A percentile compares a stretch with the other conserved stretches of the same genome.
phyloP scores from a whole-genome alignment of 2,888 invertebrate genomes.

The Furcula furcula region DNA sequence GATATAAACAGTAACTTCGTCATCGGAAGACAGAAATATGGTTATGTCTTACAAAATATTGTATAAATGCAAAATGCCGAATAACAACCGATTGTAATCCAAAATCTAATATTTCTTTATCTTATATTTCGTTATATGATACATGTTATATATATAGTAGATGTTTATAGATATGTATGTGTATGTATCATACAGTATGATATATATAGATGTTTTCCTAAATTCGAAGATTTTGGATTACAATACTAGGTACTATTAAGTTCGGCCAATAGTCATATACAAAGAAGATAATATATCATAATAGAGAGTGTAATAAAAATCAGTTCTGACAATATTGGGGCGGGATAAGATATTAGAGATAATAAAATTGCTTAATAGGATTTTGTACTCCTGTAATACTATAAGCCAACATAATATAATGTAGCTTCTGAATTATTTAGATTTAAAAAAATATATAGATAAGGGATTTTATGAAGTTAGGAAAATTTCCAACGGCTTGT shows the following conservation, averaged over 20 bases:
- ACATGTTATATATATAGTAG: too few species aligned
- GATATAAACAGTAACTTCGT: conserved; percentile 6
- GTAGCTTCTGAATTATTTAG: not conserved
- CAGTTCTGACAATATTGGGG: not conserved
- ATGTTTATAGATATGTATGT: too few species aligned
- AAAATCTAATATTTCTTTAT: too few species aligned
- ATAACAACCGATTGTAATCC: too few species aligned
- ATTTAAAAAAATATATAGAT: not conserved
- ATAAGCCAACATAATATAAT: conserved; percentile 4
- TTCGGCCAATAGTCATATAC: too few species aligned
- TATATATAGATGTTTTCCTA: too few species aligned
- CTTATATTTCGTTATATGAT: too few species aligned
- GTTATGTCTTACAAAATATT: conserved; percentile 32
- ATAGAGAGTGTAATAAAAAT: conserved; percentile 5
- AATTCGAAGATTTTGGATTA: too few species aligned
- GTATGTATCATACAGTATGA: too few species aligned
- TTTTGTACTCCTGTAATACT: conserved; percentile 15
- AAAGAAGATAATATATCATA: conserved; percentile 6
- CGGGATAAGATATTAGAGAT: conserved; percentile 5
- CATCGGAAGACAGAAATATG: conserved; percentile 45
- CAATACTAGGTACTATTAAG: too few species aligned
- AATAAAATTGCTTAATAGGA: conserved; percentile 3
- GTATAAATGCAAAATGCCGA: conserved; percentile 36
- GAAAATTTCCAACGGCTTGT: conserved; percentile 4
- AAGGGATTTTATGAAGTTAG: conserved; percentile 4